Evolutionary conservation across 2,888 invertebrate species (phyloP), one percentile per base, ranked within the genome.

Genomic region (Alloscopus bannaensis): DNA sequence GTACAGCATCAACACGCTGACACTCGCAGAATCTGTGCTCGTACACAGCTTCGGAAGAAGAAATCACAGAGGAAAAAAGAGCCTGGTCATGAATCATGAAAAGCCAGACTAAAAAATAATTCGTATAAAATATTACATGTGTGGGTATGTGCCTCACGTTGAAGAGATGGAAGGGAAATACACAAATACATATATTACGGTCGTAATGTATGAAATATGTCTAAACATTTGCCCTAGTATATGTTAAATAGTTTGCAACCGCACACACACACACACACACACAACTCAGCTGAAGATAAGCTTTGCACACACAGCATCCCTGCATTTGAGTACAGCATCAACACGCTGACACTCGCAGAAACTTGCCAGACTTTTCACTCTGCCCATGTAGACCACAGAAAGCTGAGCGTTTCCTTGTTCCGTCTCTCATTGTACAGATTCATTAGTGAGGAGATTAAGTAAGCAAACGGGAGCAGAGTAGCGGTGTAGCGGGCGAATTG

Each of bases 401-500:
- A n/a, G n/a, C n/a, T n/a, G n/a, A n/a, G 78, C 71, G 66, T 60
- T 60, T 76, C 69, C 62, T 68, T 72, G 65, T 75, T 70, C 65
- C n/a, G n/a, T n/a, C n/a, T 60, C 65, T 73, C 79, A 70, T 81
- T 78, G 78, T 81, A 77, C 82, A 80, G 79, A 84, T 84, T 84
- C 84, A 84, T 84, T 84, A 82, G 81, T 59, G 47, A 57, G 52
- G 57, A 81, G 81, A 83, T 81, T 81, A 83, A 83, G 81, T 83
- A 75, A 77, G 80, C 73, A 71, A 62, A 71, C 24, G 40, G 45
- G 68, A 31, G 66, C 72, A 77, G 24, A 68, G 55, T 57, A 59
- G n/a, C n/a, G n/a, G n/a, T n/a, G 20, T 18, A 59, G n/a, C 4
- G n/a, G 47, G 66, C 64, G 62, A 50, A 70, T 52, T 59, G 40